A percentile compares a stretch with the other conserved stretches of the same genome.
Conservation (phyloP, 2,888 invertebrate genomes). For the Eledona agricola region DNA sequence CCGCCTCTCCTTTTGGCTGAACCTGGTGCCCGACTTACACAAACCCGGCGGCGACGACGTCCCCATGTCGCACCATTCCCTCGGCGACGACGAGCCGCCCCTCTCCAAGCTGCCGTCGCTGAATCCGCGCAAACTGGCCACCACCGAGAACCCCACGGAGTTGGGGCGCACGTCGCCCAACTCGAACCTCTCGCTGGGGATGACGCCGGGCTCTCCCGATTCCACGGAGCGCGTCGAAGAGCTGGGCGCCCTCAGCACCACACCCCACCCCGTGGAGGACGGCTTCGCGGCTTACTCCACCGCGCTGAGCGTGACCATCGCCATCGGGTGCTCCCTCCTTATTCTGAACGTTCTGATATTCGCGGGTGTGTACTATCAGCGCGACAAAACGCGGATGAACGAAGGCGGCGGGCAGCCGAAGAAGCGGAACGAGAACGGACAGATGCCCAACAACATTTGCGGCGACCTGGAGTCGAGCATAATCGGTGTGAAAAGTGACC, state of each 20-base stretch:
- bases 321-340: slow-evolving; percentile 91
- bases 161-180: slow-evolving; percentile 54
- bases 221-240: slow-evolving; percentile 65
- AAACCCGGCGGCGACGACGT: slow-evolving; percentile 88
- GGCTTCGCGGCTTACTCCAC: slow-evolving; percentile 92
- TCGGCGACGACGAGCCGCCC: slow-evolving; percentile 72
- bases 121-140: slow-evolving; percentile 66
- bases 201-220: slow-evolving; percentile 53
- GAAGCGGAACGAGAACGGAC: slow-evolving; percentile 83
- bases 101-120: slow-evolving; percentile 67
- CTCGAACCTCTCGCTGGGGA: slow-evolving; percentile 59
- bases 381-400: slow-evolving; percentile 81
- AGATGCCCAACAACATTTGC: slow-evolving; percentile 89
- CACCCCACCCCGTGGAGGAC: slow-evolving; percentile 74
- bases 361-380: slow-evolving; percentile 93
- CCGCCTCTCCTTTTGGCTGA: slow-evolving; percentile 92
- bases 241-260: slow-evolving; percentile 62
- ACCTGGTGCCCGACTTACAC: slow-evolving; percentile 91
- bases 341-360: slow-evolving; percentile 93
- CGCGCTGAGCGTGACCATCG: slow-evolving; percentile 91
- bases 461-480: slow-evolving; percentile 78
- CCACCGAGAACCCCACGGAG: slow-evolving; percentile 63
- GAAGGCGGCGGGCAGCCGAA: slow-evolving; percentile 67
- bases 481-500: slow-evolving; percentile 66
- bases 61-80: slow-evolving; percentile 83